Evolutionary conservation across 2,888 invertebrate genomes (phyloP), one percentile per base, ranked within the genome.

Genomic region (Drosophila eohydei): DNA sequence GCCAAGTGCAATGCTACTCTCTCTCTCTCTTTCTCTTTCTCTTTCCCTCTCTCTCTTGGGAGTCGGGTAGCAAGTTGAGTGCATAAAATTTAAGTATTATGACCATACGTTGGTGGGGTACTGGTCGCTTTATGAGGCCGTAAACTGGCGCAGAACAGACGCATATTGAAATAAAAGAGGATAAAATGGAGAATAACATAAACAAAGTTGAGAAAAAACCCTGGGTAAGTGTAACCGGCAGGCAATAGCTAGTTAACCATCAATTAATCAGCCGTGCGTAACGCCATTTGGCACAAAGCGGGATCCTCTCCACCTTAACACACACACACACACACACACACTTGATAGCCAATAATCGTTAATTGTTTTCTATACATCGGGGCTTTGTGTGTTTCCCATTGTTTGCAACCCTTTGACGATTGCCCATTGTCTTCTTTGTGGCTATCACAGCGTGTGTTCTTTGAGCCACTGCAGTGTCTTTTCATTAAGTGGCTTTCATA

Each of bases 81-180:
- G 76, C 81, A 84, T 84, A 84, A 89, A 84, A 89, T 79, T 87
- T 89, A 73, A 84, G 87, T 84, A 81, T 89, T 89, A 89, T 84
- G 84, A 82, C 59, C 72, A 64, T 82, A 71, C 65, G 66, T 70
- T 63, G 77, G 59, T 46, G 80, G 66, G 57, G 59, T 60, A 70
- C 76, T 70, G 52, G 34, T 40, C 65, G 65, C 72, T 87, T 88
- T 84, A 84, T 50, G 89, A 70, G 74, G 87, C 62, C 72, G 87
- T 84, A 83, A 86, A 84, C 75, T 78, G 80, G 28, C 71, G 48
- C 57, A 74, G 62, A 74, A 78, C 60, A 73, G 73, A 79, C 63
- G 66, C 68, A 56, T 61, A 63, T 67, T 56, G 54, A 61, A 69
- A 65, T 62, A 60, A 43, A 43, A 36, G 14, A 44, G 8, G 21